A percentile compares a stretch with the other conserved stretches of the same genome.
Evolutionary conservation across 2,888 invertebrate species (phyloP).

Genomic region (Beris chalybata): DNA sequence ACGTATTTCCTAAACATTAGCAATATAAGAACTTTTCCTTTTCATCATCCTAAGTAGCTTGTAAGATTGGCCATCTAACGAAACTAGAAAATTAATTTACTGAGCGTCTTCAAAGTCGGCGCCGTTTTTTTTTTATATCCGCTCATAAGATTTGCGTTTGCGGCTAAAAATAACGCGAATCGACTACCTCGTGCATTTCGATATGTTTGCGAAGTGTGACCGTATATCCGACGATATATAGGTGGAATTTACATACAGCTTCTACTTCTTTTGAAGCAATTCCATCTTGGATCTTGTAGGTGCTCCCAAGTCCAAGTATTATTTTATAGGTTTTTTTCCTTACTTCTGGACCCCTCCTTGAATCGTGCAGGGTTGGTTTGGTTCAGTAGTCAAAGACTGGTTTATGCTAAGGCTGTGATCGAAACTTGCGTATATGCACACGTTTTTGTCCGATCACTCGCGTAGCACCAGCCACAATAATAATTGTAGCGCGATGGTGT

Average conservation of each 20-base stretch:
- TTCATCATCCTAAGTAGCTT: too few relatives aligned
- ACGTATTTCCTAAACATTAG: too few relatives aligned
- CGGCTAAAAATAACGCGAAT: conserved; percentile 26
- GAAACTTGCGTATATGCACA: conserved; percentile 11
- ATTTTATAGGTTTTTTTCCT: too few relatives aligned
- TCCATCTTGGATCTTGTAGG: too few relatives aligned
- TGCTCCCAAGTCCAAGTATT: too few relatives aligned
- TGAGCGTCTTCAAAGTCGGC: conserved; percentile 28
- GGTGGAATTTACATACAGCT: too few relatives aligned
- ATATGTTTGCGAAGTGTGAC: conserved; percentile 25
- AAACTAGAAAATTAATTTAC: conserved; percentile 25
- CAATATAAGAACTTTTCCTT: too few relatives aligned
- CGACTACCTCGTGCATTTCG: conserved; percentile 24
- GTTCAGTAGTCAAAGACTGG: conserved; percentile 2
- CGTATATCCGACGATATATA: neutral
- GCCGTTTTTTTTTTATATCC: conserved; percentile 25
- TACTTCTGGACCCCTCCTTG: too few relatives aligned
- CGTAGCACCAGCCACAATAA: conserved; percentile 5
- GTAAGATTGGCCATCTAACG: conserved; percentile 11
- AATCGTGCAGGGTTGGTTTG: neutral
- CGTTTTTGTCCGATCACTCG: neutral
- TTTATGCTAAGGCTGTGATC: conserved; percentile 18
- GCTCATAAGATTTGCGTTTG: conserved; percentile 22
- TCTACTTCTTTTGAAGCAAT: too few relatives aligned
- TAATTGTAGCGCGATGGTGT: conserved; percentile 11